These are phyloP conservation scores for Blennius ocellaris DNA, from an alignment of 2,113 vertebrate genomes.

Conservation along the genomic window DNA sequence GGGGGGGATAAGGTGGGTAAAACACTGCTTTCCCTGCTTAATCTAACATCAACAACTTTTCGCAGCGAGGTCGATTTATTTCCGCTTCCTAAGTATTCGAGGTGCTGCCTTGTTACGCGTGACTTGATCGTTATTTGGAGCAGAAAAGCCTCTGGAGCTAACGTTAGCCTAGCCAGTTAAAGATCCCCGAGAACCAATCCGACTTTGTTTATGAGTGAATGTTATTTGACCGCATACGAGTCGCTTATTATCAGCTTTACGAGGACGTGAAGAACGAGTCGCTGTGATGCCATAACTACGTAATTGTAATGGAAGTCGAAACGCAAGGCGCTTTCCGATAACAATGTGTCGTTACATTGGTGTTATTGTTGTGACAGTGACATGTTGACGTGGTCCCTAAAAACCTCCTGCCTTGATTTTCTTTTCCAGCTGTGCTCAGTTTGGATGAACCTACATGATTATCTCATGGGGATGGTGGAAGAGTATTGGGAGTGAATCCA, in stretches of 20 bases:
- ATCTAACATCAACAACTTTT: not conserved
- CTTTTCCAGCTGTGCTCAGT: not conserved
- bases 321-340: not conserved
- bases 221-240: not conserved
- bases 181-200: not conserved
- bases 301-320: not conserved
- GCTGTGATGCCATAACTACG: not conserved
- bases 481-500: slow-evolving; percentile 1
- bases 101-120: not conserved
- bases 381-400: not conserved
- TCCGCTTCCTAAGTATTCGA: rapidly evolving
- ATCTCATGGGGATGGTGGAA: not conserved
- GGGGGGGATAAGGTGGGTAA: slow-evolving; percentile 43
- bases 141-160: slow-evolving; percentile 46
- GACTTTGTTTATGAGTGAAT: not conserved
- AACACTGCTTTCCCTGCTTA: rapidly evolving
- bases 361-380: too few relatives aligned
- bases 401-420: not conserved
- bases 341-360: too few relatives aligned
- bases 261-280: not conserved
- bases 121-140: not conserved
- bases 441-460: not conserved
- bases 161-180: slow-evolving; percentile 60
- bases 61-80: not conserved
- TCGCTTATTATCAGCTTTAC: too few relatives aligned